Evolutionary conservation across 2,797 vertebrate genomes (phyloP).

Genomic region (Protosalanx chinensis): DNA sequence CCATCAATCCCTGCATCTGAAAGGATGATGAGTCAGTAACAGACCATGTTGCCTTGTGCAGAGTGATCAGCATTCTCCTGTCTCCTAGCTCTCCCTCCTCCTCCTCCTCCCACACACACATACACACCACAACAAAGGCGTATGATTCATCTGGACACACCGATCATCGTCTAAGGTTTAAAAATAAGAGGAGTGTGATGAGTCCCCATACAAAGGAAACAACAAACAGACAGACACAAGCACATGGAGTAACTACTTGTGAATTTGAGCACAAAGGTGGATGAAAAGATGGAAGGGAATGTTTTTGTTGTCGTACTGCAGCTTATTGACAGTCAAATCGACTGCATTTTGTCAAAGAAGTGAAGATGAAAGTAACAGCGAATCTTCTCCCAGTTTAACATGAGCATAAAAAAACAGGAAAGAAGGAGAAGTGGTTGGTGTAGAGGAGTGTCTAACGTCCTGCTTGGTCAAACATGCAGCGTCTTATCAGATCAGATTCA

Average conservation of each 20-base stretch:
- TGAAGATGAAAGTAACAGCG: too few relatives aligned
- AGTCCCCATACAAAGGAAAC: constrained; percentile 32
- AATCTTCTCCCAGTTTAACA: too few relatives aligned
- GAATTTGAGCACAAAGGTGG: not conserved
- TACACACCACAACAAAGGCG: constrained; percentile 27
- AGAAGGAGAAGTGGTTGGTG: not conserved
- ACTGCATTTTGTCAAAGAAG: too few relatives aligned
- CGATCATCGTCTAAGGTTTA: constrained; percentile 41
- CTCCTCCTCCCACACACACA: constrained; percentile 26
- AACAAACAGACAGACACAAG: constrained; percentile 15
- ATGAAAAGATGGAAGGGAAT: not conserved
- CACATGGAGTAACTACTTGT: not conserved
- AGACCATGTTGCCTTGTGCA: constrained; percentile 33
- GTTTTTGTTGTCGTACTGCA: not conserved
- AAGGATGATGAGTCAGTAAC: constrained; percentile 60
- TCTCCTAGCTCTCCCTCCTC: constrained; percentile 13
- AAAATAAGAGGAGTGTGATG: constrained; percentile 44
- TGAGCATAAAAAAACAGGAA: not conserved
- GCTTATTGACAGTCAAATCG: too few relatives aligned
- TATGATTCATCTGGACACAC: constrained; percentile 49
- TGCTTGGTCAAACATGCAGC: not conserved
- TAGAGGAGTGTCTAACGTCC: not conserved
- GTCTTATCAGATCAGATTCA: not conserved
- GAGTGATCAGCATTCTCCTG: constrained; percentile 46
- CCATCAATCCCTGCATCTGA: constrained; percentile 24